A percentile compares a stretch with the other conserved stretches of the same genome.
Conservation (phyloP, 2,888 invertebrate genomes). For the Metallyticus violacea region DNA sequence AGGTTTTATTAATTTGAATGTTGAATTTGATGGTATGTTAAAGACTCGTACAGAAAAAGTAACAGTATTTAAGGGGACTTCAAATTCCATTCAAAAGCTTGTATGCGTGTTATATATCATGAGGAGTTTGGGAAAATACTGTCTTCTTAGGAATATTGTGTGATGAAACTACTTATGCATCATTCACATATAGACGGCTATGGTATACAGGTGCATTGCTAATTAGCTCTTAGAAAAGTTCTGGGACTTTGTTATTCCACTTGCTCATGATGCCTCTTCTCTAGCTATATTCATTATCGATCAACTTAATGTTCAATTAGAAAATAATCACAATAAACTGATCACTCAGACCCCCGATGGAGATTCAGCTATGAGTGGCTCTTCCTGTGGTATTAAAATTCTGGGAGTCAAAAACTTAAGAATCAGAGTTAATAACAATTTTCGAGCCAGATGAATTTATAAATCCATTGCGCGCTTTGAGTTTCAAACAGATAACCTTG, state of each 20-base stretch:
- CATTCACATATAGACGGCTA: too few relatives aligned
- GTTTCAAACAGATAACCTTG: slow-evolving; percentile 33
- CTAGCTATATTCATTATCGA: slow-evolving; percentile 29
- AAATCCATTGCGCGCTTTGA: too few relatives aligned
- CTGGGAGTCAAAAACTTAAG: slow-evolving; percentile 22
- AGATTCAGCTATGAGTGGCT: slow-evolving; percentile 37
- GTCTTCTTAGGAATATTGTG: slow-evolving; percentile 39
- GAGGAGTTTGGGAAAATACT: slow-evolving; percentile 37
- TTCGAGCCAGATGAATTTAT: too few relatives aligned
- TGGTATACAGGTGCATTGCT: too few relatives aligned
- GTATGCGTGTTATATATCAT: slow-evolving; percentile 38
- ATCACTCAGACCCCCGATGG: slow-evolving; percentile 40
- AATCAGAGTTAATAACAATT: slow-evolving; percentile 36
- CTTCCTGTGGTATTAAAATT: slow-evolving; percentile 37
- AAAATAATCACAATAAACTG: slow-evolving; percentile 33
- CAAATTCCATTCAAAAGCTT: slow-evolving; percentile 41
- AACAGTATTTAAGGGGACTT: slow-evolving; percentile 40
- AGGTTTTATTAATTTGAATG: slow-evolving; percentile 39
- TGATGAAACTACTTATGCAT: slow-evolving; percentile 41
- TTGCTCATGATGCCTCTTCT: slow-evolving; percentile 31
- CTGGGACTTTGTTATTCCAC: slow-evolving; percentile 37
- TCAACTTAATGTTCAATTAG: slow-evolving; percentile 25
- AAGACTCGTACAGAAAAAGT: slow-evolving; percentile 37
- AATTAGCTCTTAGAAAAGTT: slow-evolving; percentile 38
- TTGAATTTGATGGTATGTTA: slow-evolving; percentile 37